Base-by-base conservation (phyloP, 1,140 invertebrate species). In the Anoplolepis gracilipes region DNA sequence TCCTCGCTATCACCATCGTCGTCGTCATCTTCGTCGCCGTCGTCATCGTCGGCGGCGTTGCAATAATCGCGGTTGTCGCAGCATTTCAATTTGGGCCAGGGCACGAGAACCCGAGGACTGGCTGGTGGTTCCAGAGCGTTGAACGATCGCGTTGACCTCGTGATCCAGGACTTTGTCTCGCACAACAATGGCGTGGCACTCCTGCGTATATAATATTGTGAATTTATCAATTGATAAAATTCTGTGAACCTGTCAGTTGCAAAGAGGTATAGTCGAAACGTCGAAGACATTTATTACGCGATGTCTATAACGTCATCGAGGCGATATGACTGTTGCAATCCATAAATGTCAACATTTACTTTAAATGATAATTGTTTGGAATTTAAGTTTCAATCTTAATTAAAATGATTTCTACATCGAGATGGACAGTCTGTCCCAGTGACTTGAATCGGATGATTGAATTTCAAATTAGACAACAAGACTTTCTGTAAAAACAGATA, bases 41-140 rank as follows among this genome's bases (percentile, higher is more conserved):
- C 85, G 33, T 65, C 36, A 8, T 61, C 36, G 70, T 25, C 53
- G 49, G 8, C 89, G 19, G 79, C 90, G 62, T 93, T 93, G 65
- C 92, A 93, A 64, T 92, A 93, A 73, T 93, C 92, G 64, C 90
- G 91, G 65, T 53, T 89, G 85, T 93, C 86, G 87, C 92, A 93
- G 81, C 92, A 93, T 61, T 86, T 92, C 55, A 93, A 77, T 73
- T 67, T 85, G 16, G 88, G 91, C 91, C 91, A 92, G 42, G 87
- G 85, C 22, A 90, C 85, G 65, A 57, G 85, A 73, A 87, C 61
- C 79, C 85, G 70, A 53, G 84, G 72, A 19, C 39, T 72, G 33
- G 59, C 78, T 59, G 89, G 82, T 62, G 65, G 69, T 61, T 86
- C 61, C 57, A 77, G 69, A 46, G 86, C 78, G 87, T 61, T 72